Evolutionary conservation across 2,797 vertebrate genomes (phyloP).

Genomic region (Cygnus olor): DNA sequence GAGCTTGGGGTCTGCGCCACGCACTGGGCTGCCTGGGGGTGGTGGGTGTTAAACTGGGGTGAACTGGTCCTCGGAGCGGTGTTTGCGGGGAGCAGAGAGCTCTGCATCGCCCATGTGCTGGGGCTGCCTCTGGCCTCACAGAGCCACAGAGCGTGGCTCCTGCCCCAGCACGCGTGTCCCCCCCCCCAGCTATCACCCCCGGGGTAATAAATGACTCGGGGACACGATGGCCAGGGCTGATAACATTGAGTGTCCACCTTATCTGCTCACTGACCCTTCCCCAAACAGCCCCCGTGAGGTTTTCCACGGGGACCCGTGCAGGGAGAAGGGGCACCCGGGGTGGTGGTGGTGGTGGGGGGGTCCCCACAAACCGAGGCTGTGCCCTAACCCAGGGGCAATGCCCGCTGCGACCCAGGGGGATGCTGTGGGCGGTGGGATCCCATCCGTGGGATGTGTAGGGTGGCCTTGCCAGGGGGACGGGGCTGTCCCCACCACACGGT

Average conservation of each 20-base stretch:
- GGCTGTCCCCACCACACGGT: rapidly evolving
- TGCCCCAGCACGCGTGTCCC: no score
- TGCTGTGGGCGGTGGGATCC: background rate
- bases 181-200: background rate
- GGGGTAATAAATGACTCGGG: no score
- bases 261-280: rapidly evolving
- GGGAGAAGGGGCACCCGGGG: background rate
- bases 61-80: background rate
- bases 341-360: background rate
- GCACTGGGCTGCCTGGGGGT: background rate
- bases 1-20: background rate
- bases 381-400: background rate
- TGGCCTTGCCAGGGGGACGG: background rate
- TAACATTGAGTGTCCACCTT: background rate
- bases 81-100: background rate
- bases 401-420: background rate
- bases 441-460: rapidly evolving
- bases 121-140: no score
- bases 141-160: background rate
- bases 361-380: rapidly evolving
- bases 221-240: rapidly evolving
- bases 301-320: no score
- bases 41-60: background rate
- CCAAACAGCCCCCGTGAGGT: background rate
- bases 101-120: no score